These are phyloP conservation scores for Channa striata DNA, from an alignment of 2,797 vertebrate genomes.

Conservation along the genomic window DNA sequence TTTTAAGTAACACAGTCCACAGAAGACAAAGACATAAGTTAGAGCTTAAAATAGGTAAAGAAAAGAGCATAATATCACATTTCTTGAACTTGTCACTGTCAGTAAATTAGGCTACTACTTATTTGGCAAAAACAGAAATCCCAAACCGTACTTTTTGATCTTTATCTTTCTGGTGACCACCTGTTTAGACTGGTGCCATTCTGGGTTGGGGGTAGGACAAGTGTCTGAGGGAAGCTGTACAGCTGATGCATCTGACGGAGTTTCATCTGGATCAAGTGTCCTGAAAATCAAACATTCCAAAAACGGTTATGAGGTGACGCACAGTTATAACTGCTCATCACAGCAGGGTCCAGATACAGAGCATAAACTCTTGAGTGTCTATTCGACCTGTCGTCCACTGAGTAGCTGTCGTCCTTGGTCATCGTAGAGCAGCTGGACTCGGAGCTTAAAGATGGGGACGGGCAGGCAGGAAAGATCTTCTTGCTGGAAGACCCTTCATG, in stretches of 20 bases:
- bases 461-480: slow-evolving; percentile 25
- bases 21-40: no score
- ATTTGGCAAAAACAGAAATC: not conserved
- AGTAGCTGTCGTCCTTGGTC: slow-evolving; percentile 40
- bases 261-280: slow-evolving; percentile 41
- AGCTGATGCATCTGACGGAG: slow-evolving; percentile 16
- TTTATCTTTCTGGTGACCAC: slow-evolving; percentile 28
- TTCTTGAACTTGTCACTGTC: no score
- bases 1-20: not conserved
- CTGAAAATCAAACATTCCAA: slow-evolving; percentile 39
- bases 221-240: slow-evolving; percentile 9
- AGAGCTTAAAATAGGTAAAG: not conserved
- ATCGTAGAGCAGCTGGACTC: slow-evolving; percentile 51
- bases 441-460: slow-evolving; percentile 37
- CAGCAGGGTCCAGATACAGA: not conserved
- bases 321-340: not conserved
- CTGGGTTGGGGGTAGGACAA: not conserved
- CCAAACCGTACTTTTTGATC: slow-evolving; percentile 53
- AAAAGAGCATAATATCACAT: no score
- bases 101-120: no score
- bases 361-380: not conserved
- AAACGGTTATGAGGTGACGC: not conserved
- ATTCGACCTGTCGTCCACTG: slow-evolving; percentile 57
- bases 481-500: slow-evolving; percentile 22
- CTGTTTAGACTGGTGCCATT: slow-evolving; percentile 25